A percentile compares a stretch with the other conserved stretches of the same genome.
Evolutionary conservation across 2,888 invertebrate genomes (phyloP).

Genomic region (Smittia aterrima): DNA sequence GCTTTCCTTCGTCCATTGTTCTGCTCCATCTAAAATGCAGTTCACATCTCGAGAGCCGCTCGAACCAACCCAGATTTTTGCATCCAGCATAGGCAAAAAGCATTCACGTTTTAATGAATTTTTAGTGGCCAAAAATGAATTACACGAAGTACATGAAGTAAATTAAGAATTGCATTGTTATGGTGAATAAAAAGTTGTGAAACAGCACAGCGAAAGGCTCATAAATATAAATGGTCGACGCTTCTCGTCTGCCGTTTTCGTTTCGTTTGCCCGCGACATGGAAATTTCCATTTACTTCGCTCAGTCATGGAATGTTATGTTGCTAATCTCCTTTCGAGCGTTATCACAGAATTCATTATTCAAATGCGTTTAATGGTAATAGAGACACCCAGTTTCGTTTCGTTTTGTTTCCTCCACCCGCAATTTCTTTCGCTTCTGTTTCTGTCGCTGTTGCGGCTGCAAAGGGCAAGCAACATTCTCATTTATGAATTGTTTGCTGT

Average conservation of each 20-base stretch:
- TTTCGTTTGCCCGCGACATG: background rate
- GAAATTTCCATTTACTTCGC: conserved; percentile 20
- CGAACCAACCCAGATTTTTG: background rate
- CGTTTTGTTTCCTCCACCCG: background rate
- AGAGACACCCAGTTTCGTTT: conserved; percentile 31
- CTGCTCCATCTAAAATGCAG: background rate
- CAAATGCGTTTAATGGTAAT: conserved; percentile 39
- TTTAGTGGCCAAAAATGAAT: conserved; percentile 35
- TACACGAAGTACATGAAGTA: conserved; percentile 40
- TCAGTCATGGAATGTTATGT: conserved; percentile 32
- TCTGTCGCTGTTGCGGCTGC: background rate
- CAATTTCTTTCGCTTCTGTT: conserved; percentile 1
- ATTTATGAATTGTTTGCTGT: background rate
- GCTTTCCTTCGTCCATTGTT: background rate
- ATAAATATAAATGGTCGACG: conserved; percentile 36
- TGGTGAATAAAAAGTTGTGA: conserved; percentile 28
- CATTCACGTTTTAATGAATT: conserved; percentile 37
- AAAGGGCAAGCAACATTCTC: background rate
- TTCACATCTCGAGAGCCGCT: background rate
- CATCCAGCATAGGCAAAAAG: background rate
- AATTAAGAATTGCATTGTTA: conserved; percentile 41
- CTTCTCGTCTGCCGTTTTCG: background rate
- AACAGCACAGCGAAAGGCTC: conserved; percentile 18
- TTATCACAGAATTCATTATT: conserved; percentile 40
- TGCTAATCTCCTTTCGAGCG: conserved; percentile 32